Percentiles rank a stretch among this genome's conserved stretches.
Conservation (phyloP, 2,888 invertebrate genomes). For the Dastarcus helophoroides region DNA sequence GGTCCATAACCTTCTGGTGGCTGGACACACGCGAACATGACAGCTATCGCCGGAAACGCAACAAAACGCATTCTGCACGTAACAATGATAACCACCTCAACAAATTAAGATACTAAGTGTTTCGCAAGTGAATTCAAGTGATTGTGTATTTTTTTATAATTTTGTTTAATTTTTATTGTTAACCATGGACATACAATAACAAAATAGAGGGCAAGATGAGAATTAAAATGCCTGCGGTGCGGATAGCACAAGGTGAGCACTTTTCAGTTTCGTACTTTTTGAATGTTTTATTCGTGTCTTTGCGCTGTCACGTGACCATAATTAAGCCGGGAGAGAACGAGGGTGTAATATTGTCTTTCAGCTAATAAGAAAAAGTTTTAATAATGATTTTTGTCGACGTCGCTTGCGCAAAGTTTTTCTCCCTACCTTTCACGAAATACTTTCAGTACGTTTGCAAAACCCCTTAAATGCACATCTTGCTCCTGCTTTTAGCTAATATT, state of each 20-base stretch:
- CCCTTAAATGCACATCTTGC: too few relatives aligned
- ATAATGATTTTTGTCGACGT: conserved; percentile 36
- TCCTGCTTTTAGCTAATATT: too few relatives aligned
- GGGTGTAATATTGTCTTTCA: conserved; percentile 16
- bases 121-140: conserved; percentile 7
- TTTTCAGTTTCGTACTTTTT: conserved; percentile 3
- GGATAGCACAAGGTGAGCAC: conserved; percentile 87
- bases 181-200: conserved; percentile 9
- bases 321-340: conserved; percentile 20
- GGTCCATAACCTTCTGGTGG: conserved; percentile 22
- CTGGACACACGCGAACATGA: conserved; percentile 6
- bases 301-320: conserved; percentile 30
- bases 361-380: conserved; percentile 37
- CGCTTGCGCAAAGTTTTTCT: conserved; percentile 35
- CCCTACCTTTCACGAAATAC: conserved; percentile 16
- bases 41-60: too few relatives aligned
- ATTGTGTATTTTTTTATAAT: conserved; percentile 7
- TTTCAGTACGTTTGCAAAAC: conserved; percentile 11
- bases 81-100: too few relatives aligned
- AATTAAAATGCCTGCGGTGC: conserved; percentile 95
- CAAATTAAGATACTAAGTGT: too few relatives aligned
- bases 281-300: conserved; percentile 11
- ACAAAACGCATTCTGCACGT: too few relatives aligned
- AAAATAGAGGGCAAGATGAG: conserved; percentile 61
- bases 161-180: not conserved